Evolutionary conservation across 2,797 vertebrate species (phyloP).

Genomic region (Pelodytes ibericus): DNA sequence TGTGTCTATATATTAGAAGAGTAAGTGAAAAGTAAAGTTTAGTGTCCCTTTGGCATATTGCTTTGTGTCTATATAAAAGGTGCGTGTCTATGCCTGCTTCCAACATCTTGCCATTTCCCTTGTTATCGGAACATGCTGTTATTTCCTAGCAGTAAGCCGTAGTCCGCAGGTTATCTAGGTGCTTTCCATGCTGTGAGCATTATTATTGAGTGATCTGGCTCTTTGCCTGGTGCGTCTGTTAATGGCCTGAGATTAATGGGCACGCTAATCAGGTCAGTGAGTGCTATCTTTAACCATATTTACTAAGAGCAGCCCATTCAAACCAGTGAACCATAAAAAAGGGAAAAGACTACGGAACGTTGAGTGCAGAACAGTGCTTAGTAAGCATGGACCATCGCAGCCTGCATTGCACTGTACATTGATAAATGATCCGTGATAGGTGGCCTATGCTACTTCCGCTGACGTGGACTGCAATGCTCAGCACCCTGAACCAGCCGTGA

Average conservation of each 20-base stretch:
- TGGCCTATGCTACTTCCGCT: not conserved
- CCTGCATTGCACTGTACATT: not conserved
- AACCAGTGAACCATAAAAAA: not conserved
- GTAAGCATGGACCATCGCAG: not conserved
- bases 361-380: not conserved
- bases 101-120: too few species aligned
- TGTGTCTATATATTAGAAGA: too few species aligned
- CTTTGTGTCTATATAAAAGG: too few species aligned
- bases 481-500: too few species aligned
- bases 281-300: not conserved
- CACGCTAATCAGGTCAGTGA: not conserved
- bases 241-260: constrained; percentile 2
- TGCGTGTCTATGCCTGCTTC: too few species aligned
- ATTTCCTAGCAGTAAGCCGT: not conserved
- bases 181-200: constrained; percentile 26
- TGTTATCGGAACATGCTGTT: not conserved
- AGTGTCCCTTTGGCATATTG: too few species aligned
- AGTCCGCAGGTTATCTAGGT: constrained; percentile 23
- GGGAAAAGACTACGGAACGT: not conserved
- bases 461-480: too few species aligned
- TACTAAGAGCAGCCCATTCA: not conserved
- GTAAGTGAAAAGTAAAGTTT: too few species aligned
- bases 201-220: not conserved
- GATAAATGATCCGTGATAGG: not conserved
- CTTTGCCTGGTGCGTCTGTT: not conserved